Conservation (phyloP, 2,113 vertebrate genomes). For the Gymnogyps californianus region DNA sequence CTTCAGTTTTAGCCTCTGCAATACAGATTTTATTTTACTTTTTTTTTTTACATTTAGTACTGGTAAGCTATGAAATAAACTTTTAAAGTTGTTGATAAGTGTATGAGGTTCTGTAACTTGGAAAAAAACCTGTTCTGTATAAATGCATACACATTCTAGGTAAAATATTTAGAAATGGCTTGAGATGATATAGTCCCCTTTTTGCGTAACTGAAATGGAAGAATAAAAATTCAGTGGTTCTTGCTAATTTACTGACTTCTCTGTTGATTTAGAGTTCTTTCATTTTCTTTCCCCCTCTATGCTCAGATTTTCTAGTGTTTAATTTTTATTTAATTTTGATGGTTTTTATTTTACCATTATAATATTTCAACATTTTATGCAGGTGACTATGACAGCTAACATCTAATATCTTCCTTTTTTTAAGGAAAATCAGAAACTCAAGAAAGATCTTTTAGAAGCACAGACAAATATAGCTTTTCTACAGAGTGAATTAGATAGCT, state of each 20-base stretch:
- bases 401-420: not conserved
- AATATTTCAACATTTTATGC: not conserved
- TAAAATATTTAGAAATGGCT: not conserved
- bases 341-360: not conserved
- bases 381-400: not conserved
- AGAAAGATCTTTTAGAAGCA: constrained; percentile 91
- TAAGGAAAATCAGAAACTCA: constrained; percentile 93
- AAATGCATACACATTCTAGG: not conserved
- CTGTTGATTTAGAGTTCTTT: not conserved
- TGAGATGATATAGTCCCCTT: not conserved
- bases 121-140: not conserved
- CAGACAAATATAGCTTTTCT: constrained; percentile 91
- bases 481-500: constrained; percentile 89
- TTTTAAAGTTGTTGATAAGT: not conserved
- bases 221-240: not conserved
- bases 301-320: not conserved
- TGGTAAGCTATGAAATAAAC: not conserved
- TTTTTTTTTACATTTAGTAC: not conserved
- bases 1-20: not conserved
- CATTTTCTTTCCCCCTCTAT: not conserved
- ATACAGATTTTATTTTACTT: not conserved
- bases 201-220: not conserved
- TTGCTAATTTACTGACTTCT: not conserved
- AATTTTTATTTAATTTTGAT: not conserved
- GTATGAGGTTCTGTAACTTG: not conserved